Conservation (phyloP, 2,888 invertebrate species). For the Lasioglossum malachurum region DNA sequence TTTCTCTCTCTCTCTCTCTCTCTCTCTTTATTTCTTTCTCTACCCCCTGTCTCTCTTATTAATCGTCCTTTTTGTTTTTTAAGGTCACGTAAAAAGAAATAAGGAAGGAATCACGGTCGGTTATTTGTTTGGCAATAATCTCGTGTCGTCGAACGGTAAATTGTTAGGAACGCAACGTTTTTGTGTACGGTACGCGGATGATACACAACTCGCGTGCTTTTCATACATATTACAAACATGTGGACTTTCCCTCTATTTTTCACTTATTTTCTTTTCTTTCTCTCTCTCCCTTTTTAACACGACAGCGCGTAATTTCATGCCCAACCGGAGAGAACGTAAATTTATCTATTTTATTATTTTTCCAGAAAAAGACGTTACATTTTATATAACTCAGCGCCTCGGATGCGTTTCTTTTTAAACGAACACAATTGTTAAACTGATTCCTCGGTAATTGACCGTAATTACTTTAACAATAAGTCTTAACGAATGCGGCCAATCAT, state of each 20-base stretch:
- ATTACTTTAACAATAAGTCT: conserved; percentile 62
- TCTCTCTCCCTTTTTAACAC: conserved; percentile 3
- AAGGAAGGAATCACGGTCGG: conserved; percentile 4
- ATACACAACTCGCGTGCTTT: neutral
- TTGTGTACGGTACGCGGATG: neutral
- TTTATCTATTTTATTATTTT: conserved; percentile 61
- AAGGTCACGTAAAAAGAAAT: neutral
- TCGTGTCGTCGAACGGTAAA: neutral
- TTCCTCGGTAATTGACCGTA: conserved; percentile 39
- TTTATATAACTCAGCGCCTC: conserved; percentile 56
- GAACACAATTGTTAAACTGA: conserved; percentile 30
- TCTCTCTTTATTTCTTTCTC: too few relatives aligned
- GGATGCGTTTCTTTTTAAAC: conserved; percentile 50
- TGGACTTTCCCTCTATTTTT: conserved; percentile 14
- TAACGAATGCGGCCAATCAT: conserved; percentile 42
- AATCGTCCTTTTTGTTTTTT: conserved; percentile 14
- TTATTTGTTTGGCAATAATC: neutral
- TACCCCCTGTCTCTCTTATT: neutral
- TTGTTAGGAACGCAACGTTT: neutral
- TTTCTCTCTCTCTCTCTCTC: neutral
- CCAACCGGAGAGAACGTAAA: conserved; percentile 37
- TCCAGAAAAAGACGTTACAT: conserved; percentile 22
- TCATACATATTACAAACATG: neutral
- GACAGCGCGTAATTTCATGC: conserved; percentile 11
- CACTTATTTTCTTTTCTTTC: conserved; percentile 21